Conservation (phyloP, 2,113 vertebrate species). For the Atrichornis clamosus region DNA sequence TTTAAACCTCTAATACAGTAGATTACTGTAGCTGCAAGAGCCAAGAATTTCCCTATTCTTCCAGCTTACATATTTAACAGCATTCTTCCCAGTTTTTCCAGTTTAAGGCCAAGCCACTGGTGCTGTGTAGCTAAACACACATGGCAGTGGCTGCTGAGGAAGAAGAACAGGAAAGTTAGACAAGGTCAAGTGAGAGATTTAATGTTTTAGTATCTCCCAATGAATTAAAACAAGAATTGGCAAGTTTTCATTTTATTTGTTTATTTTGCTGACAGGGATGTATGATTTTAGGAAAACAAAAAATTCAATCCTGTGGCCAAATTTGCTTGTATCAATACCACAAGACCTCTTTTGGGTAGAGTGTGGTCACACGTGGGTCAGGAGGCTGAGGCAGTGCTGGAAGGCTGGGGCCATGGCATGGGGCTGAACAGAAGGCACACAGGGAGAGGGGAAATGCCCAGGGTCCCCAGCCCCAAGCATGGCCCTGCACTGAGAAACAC, state of each 20-base stretch:
- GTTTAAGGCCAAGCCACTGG: not conserved
- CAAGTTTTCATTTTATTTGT: not conserved
- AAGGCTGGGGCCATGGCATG: not conserved
- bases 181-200: not conserved
- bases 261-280: not conserved
- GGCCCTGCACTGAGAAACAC: not conserved
- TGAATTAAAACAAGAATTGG: not conserved
- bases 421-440: not conserved
- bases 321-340: not conserved
- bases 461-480: too few species aligned
- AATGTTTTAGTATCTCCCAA: not conserved
- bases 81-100: not conserved
- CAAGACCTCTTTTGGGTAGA: not conserved
- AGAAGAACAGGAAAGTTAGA: not conserved
- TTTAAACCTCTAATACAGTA: not conserved
- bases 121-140: not conserved
- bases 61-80: not conserved
- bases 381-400: rapidly evolving
- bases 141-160: not conserved
- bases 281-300: not conserved
- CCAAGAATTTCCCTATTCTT: not conserved
- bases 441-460: rapidly evolving
- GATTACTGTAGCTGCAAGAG: not conserved
- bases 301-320: not conserved
- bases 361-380: rapidly evolving